Evolutionary conservation across 2,888 invertebrate species (phyloP).

Genomic region (Phyllotreta cruciferae): DNA sequence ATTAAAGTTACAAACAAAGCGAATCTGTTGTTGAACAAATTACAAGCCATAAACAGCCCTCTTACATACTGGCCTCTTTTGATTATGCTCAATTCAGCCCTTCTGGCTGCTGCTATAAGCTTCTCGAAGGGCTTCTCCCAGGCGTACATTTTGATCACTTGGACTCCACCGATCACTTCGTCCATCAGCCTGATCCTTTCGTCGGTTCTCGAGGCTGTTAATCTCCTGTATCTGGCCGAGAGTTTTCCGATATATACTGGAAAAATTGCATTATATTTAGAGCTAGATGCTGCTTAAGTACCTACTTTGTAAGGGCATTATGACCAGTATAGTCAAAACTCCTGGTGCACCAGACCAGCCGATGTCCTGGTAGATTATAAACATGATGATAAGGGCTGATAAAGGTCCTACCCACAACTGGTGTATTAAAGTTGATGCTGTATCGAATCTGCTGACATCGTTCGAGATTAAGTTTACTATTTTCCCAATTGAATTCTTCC

Average conservation of each 20-base stretch:
- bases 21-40: conserved; percentile 82
- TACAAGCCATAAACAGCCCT: conserved; percentile 67
- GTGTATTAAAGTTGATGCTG: conserved; percentile 20
- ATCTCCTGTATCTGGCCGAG: conserved; percentile 74
- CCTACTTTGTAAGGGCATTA: conserved; percentile 83
- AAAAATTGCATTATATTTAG: conserved; percentile 31
- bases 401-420: conserved; percentile 33
- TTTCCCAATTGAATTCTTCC: conserved; percentile 30
- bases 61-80: conserved; percentile 68
- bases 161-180: conserved; percentile 84
- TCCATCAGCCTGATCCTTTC: conserved; percentile 85
- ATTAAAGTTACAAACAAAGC: conserved; percentile 73
- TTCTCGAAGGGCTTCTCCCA: conserved; percentile 77
- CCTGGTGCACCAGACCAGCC: conserved; percentile 78
- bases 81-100: conserved; percentile 71
- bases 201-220: conserved; percentile 81
- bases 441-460: conserved; percentile 35
- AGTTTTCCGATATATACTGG: conserved; percentile 67
- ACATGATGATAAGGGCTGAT: conserved; percentile 71
- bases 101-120: conserved; percentile 73
- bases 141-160: conserved; percentile 68
- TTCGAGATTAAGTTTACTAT: conserved; percentile 37
- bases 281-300: neutral
- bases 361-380: conserved; percentile 77
- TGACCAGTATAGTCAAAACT: conserved; percentile 75